A percentile compares a stretch with the other conserved stretches of the same genome.
Conservation (phyloP, 2,113 vertebrate genomes). For the Willisornis vidua region DNA sequence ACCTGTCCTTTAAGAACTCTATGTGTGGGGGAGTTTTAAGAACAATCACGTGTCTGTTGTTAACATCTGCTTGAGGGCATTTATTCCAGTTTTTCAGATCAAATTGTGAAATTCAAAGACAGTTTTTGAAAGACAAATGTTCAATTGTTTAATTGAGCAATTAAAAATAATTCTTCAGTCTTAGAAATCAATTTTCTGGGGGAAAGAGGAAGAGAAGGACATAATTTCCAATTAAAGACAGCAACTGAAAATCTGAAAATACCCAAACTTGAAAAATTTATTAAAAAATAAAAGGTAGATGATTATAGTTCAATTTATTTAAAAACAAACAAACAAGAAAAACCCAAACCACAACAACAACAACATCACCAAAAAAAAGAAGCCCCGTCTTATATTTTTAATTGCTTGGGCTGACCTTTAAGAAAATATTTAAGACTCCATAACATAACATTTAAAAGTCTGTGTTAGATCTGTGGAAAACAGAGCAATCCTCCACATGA, state of each 20-base stretch:
- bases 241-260: neutral
- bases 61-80: neutral
- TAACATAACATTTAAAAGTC: neutral
- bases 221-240: neutral
- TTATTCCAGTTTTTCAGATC: neutral
- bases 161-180: neutral
- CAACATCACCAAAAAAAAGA: too few relatives aligned
- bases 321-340: neutral
- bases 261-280: neutral
- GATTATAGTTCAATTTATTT: neutral
- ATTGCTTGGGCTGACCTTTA: neutral
- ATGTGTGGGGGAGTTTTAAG: fast-evolving
- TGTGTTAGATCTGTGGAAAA: neutral
- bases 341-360: too few relatives aligned
- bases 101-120: neutral
- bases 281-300: neutral
- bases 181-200: neutral
- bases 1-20: neutral
- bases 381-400: neutral
- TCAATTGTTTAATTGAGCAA: neutral
- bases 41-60: neutral
- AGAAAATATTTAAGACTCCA: neutral
- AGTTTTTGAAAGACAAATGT: neutral
- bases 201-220: neutral
- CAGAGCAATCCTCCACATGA: neutral